Base-by-base conservation (phyloP, 2,797 vertebrate genomes). In the Rhinella marina region DNA sequence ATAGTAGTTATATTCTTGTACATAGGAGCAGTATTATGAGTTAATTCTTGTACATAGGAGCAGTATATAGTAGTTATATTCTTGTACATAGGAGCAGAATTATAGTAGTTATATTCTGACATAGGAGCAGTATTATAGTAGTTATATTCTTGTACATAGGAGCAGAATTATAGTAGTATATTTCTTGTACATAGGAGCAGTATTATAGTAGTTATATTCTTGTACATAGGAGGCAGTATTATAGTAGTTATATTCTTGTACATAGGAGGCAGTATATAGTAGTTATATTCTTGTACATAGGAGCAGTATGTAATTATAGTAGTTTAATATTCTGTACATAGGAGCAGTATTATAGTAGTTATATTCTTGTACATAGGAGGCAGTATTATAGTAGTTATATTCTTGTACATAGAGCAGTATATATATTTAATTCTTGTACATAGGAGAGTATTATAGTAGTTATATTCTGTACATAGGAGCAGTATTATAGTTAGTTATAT, bases 121-220 rank as follows among this genome's bases (percentile, higher is more conserved):
- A 72, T 72, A 32, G 68, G 68, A 19, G 68, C 29, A 72, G 70
- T 73, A 48, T 73, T 73, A 73, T 73, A 73, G 70, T 73, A 73
- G 70, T 73, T 73, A 73, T 73, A 73, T 73, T 73, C 32, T 48
- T 73, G 70, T 73, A 48, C 11, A 73, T 73, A 73, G 70, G 70
- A 48, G 57, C n/a, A n/a, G n/a, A n/a, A n/a, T n/a, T n/a, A n/a
- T n/a, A n/a, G n/a, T n/a, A n/a, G n/a, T n/a, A n/a, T n/a, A n/a
- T n/a, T n/a, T n/a, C n/a, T n/a, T n/a, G n/a, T n/a, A n/a, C n/a
- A n/a, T n/a, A n/a, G n/a, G n/a, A n/a, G 29, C 25, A 73, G 32
- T 73, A 73, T 73, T 73, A 73, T 73, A 73, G 70, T 73, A 73
- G 29, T 73, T 73, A n/a, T n/a, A n/a, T n/a, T n/a, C n/a, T n/a